A percentile compares a stretch with the other conserved stretches of the same genome.
phyloP scores from a whole-genome alignment of 2,113 vertebrate genomes.

The Oncorhynchus nerka region DNA sequence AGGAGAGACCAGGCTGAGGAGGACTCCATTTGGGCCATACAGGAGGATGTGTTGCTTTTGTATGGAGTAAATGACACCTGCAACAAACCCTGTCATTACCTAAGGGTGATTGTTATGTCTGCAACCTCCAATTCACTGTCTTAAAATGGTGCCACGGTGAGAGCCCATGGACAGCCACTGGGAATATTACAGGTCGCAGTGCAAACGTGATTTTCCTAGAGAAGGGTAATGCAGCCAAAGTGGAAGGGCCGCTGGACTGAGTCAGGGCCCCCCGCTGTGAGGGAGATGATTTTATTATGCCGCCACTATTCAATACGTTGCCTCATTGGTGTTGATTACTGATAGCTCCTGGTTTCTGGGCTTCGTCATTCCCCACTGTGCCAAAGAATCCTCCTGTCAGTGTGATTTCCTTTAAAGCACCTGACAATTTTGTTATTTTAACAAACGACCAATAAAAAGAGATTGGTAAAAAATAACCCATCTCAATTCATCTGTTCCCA shows the following conservation, averaged over 20 bases:
- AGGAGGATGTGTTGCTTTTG: conserved; percentile 41
- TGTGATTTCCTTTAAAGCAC: conserved; percentile 28
- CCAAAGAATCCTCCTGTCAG: conserved; percentile 26
- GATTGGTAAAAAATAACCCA: not conserved
- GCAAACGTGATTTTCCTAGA: conserved; percentile 68
- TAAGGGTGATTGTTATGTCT: conserved; percentile 61
- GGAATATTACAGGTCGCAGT: conserved; percentile 66
- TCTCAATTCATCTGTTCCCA: not conserved
- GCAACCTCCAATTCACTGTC: conserved; percentile 61
- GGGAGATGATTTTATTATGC: conserved; percentile 57
- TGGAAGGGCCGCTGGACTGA: conserved; percentile 51
- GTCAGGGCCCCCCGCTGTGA: conserved; percentile 58
- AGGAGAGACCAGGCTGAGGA: conserved; percentile 19
- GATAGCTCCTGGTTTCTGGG: conserved; percentile 49
- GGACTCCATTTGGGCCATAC: conserved; percentile 49
- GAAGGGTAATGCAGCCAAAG: conserved; percentile 66
- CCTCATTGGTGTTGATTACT: conserved; percentile 68
- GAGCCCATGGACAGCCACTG: conserved; percentile 64
- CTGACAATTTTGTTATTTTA: conserved; percentile 29
- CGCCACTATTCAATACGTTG: conserved; percentile 58
- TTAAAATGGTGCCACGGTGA: conserved; percentile 45
- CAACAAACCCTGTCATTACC: conserved; percentile 70
- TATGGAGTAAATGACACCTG: conserved; percentile 65
- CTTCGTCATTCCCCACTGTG: conserved; percentile 37
- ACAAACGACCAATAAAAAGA: not conserved